Base-by-base conservation (phyloP, 2,797 vertebrate genomes). In the Sebastes iracundus region DNA sequence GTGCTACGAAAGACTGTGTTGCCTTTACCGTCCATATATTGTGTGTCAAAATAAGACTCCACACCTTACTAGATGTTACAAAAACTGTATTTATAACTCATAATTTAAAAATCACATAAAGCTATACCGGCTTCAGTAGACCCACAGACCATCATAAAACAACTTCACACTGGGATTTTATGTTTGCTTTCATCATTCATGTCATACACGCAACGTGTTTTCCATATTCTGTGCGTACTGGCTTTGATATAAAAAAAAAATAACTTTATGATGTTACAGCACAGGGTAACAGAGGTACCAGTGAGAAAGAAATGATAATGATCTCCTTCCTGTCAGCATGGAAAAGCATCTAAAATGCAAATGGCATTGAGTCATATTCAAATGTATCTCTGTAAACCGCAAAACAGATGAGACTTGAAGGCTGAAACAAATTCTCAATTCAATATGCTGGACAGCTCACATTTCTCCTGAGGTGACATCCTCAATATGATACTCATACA, bases 331-430 rank as follows among this genome's bases (percentile, higher is more conserved):
- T 33, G 53, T 77, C 67, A 77, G 64, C 38, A 14, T 18, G 23
- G 61, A 80, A 61, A 67, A 16, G 23, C 61, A 80, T 85, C 70
- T 73, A 80, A 88, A 85, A 88, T 92, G 85, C 49, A 90, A 86
- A 90, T 85, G 3, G 20, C 28, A 63, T 56, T 66, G 81, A 88
- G 62, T 79, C 79, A 85, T 66, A 91, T 92, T 90, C 69, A 87
- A 77, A 87, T 81, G 59, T 77, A 53, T 87, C 75, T 87, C 52
- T 66, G 76, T 49, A 88, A 91, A 89, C 79, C 56, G 30, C 75
- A 60, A 72, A 84, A 82, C 86, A 91, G 86, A 92, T 87, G 89
- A 79, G 71, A 80, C 77, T 69, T 72, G 67, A 87, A 81, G 83
- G 87, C 78, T 72, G 73, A 79, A 64, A 85, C 81, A 80, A 88